Base-by-base conservation (phyloP, 1,140 invertebrate species). In the Caenorhabditis brenneri region DNA sequence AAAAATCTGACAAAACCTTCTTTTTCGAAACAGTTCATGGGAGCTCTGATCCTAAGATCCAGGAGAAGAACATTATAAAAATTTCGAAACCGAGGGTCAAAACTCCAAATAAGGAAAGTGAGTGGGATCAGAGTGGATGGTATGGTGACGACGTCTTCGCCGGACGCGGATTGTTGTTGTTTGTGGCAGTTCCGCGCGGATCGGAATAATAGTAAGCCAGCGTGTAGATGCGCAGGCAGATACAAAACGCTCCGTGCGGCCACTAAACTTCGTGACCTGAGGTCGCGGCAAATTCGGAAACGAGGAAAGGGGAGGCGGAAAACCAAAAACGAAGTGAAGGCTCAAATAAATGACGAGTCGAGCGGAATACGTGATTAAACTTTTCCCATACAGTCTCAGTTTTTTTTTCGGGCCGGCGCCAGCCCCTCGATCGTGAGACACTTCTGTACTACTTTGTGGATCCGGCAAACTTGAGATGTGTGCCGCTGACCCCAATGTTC, bases 301-400 rank as follows among this genome's bases (percentile, higher is more conserved):
- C 12, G 29, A 31, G 29, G 65, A 36, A 31, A 42, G 4, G n/a
- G 33, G 36, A 36, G 29, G 22, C 36, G 65, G 16, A 36, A 65
- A 31, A 31, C 58, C 29, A 31, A 74, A 74, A 74, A 74, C 65
- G 36, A 74, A 33, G 24, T 4, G 4, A 74, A 74, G 65, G 65
- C 65, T 74, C 65, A 74, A 74, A 74, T 74, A 74, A 74, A 74
- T 74, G 65, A 74, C 65, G 65, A 74, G 65, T 36, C 58, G 58
- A 65, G 65, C 65, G 65, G 36, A 74, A 74, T 74, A 74, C 65
- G 65, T 74, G 65, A 74, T 74, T 74, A 74, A 74, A 74, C 65
- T 74, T 74, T 74, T 74, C 65, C 65, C 24, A 46, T 42, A 42
- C 33, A 42, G 36, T 42, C 36, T 27, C 65, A 74, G 65, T 42